phyloP scores from a whole-genome alignment of 2,113 vertebrate species.

The Odobenus rosmarus region DNA sequence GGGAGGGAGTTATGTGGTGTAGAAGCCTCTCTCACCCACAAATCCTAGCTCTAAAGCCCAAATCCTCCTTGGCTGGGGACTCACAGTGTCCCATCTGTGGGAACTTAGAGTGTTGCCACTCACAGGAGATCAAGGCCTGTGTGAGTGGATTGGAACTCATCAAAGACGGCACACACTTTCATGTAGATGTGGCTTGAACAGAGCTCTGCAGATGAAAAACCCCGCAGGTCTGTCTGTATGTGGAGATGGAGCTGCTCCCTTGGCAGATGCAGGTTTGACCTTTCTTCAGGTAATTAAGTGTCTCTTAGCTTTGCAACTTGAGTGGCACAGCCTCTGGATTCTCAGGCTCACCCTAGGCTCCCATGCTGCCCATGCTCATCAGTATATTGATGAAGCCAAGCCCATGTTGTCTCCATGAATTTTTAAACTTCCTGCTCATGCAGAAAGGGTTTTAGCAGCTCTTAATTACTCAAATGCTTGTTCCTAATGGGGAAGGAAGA shows the following conservation, averaged over 20 bases:
- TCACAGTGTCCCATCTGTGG: no score
- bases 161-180: not conserved
- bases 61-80: not conserved
- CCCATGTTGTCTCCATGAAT: not conserved
- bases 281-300: not conserved
- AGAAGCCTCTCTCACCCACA: not conserved
- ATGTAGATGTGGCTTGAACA: not conserved
- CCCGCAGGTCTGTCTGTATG: rapidly evolving
- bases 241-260: not conserved
- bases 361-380: not conserved
- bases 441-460: not conserved
- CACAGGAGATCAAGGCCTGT: not conserved
- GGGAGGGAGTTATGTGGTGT: not conserved
- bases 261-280: not conserved
- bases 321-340: not conserved
- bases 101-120: not conserved
- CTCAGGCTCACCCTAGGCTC: no score
- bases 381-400: not conserved
- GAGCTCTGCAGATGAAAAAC: not conserved
- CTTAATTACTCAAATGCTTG: not conserved
- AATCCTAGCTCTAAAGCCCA: not conserved
- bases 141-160: not conserved
- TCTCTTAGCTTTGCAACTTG: not conserved
- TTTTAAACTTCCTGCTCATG: constrained; percentile 10
- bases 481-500: not conserved